Evolutionary conservation across 1,140 invertebrate genomes (phyloP), one percentile per base, ranked within the genome.

Genomic region (Streblospio benedicti): DNA sequence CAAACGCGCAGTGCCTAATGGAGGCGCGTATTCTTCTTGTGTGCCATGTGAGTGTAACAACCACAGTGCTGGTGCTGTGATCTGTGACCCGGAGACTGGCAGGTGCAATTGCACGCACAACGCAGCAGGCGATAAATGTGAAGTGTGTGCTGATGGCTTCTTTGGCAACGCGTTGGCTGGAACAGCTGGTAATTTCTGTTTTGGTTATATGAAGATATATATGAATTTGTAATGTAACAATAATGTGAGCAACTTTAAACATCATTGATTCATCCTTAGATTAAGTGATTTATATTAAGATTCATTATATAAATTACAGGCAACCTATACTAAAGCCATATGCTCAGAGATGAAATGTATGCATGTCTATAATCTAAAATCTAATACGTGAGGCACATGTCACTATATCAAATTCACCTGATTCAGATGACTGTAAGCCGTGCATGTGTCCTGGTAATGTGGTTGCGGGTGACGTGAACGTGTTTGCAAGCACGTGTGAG

Each of bases 81-180:
- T 90, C 66, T 97, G 93, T 76, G 92, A 97, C 69, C 86, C 90
- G 2, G 90, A 93, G 70, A 91, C 90, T 35, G 92, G 88, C 85
- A 72, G 86, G 63, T 97, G 93, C 79, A 93, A 93, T 69, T 97
- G 94, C 71, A 85, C 92, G 64, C 87, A 97, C 73, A 93, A 96
- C 68, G 97, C 94, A 0, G 86, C 86, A 28, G 94, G 94, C 5
- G 90, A 91, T 52, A 94, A 93, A 69, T 97, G 93, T 70, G 90
- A 95, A 65, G 80, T 86, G 1, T 97, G 93, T 73, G 86, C 86
- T 20, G 83, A 87, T 61, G 93, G 93, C 27, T 97, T 83, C 78
- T 96, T 95, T 70, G 93, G 93, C 6, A 91, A 95, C 74, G 88
- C 94, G 1, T 76, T 93, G 12, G 33, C 20, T n/a, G 88, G 90